Evolutionary conservation across 2,888 invertebrate species (phyloP).

Genomic region (Cephus spinipes): DNA sequence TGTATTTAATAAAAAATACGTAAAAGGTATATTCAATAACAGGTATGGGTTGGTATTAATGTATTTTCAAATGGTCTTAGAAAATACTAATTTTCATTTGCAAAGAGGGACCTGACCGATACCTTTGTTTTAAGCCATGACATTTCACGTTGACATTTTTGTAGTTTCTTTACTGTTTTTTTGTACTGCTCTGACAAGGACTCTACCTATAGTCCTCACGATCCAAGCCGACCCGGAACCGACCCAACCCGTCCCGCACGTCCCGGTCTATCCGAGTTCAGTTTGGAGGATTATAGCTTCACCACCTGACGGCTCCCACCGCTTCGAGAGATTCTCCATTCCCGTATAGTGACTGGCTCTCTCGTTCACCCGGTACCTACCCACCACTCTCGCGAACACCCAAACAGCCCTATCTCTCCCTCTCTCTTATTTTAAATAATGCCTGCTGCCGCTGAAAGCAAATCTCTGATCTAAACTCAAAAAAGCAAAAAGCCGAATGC

Average conservation of each 20-base stretch:
- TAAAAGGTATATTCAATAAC: neutral
- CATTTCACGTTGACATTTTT: neutral
- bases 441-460: neutral
- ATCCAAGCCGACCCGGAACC: neutral
- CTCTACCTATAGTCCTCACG: neutral
- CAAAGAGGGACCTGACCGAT: neutral
- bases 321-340: constrained; percentile 35
- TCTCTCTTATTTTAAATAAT: constrained; percentile 17
- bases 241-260: neutral
- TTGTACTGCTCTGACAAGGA: neutral
- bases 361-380: constrained; percentile 15
- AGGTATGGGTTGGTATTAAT: neutral
- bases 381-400: constrained; percentile 8
- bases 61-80: neutral
- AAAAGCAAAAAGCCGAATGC: neutral
- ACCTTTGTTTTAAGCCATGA: neutral
- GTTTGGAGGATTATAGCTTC: constrained; percentile 56
- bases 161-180: neutral
- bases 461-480: constrained; percentile 15
- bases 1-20: neutral
- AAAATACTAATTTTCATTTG: neutral
- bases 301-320: constrained; percentile 58
- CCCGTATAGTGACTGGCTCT: constrained; percentile 9
- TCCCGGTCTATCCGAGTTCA: constrained; percentile 17
- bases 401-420: neutral